Percentiles rank a stretch among this genome's conserved stretches.
Conservation (phyloP, 2,888 invertebrate species). For the Drosophila subquinaria region DNA sequence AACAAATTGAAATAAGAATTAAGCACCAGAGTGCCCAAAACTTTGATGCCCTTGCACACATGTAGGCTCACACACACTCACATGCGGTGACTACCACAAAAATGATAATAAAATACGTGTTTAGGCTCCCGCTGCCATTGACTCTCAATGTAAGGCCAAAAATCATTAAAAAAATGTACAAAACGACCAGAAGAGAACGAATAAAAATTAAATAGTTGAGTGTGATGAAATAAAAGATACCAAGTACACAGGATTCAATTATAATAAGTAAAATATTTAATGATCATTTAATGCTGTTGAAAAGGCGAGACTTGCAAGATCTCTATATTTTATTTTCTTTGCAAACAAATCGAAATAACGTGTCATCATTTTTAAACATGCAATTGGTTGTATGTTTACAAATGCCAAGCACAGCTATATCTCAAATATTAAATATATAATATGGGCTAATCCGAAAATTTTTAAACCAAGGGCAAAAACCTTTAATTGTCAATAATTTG, state of each 20-base stretch:
- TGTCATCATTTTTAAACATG: background rate
- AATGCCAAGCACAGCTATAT: background rate
- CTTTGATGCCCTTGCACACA: slow-evolving; percentile 29
- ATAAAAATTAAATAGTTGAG: background rate
- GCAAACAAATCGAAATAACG: too few species aligned
- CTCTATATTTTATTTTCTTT: background rate
- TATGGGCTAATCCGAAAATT: too few species aligned
- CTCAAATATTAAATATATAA: background rate
- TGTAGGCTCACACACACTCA: background rate
- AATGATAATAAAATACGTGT: slow-evolving; percentile 68
- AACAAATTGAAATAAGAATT: slow-evolving; percentile 43
- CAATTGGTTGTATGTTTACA: background rate
- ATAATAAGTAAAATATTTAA: too few species aligned
- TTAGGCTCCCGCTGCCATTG: slow-evolving; percentile 11
- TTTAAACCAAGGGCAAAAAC: too few species aligned
- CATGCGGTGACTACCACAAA: slow-evolving; percentile 50
- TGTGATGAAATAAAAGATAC: background rate
- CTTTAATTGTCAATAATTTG: too few species aligned
- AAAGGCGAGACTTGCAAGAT: too few species aligned
- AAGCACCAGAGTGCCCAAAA: slow-evolving; percentile 30
- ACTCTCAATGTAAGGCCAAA: slow-evolving; percentile 19
- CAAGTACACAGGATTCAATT: background rate
- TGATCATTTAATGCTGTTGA: background rate
- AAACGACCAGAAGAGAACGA: slow-evolving; percentile 15
- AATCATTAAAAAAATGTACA: slow-evolving; percentile 43